These are phyloP conservation scores for Pogonophryne albipinna DNA, from an alignment of 2,797 vertebrate species.

Conservation along the genomic window DNA sequence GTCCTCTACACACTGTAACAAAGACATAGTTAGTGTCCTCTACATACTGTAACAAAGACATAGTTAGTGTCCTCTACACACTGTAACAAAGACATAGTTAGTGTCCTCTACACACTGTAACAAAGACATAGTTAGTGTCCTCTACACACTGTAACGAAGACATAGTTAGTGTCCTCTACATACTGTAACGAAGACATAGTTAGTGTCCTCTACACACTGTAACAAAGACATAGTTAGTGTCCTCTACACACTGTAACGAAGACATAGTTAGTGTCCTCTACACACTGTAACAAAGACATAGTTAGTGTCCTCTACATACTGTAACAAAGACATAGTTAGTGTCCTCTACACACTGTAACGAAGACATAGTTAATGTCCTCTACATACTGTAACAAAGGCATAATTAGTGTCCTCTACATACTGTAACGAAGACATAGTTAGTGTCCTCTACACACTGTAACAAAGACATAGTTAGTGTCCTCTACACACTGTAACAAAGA, in stretches of 20 bases:
- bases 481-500: not conserved
- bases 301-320: too few species aligned
- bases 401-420: conserved; percentile 3
- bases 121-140: conserved; percentile 10
- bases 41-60: not conserved
- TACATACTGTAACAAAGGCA: not conserved
- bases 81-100: conserved; percentile 12
- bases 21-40: conserved; percentile 2
- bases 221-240: conserved; percentile 11
- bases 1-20: too few species aligned
- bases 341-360: not conserved
- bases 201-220: not conserved
- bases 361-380: conserved; percentile 1
- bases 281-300: not conserved
- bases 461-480: conserved; percentile 11
- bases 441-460: too few species aligned
- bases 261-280: not conserved
- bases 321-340: conserved; percentile 10
- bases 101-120: too few species aligned
- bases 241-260: too few species aligned
- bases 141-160: not conserved
- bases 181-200: conserved; percentile 3
- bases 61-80: conserved; percentile 7
- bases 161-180: conserved; percentile 9
- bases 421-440: conserved; percentile 11